phyloP scores from a whole-genome alignment of 2,797 vertebrate species.

The Tragopan temminckii region DNA sequence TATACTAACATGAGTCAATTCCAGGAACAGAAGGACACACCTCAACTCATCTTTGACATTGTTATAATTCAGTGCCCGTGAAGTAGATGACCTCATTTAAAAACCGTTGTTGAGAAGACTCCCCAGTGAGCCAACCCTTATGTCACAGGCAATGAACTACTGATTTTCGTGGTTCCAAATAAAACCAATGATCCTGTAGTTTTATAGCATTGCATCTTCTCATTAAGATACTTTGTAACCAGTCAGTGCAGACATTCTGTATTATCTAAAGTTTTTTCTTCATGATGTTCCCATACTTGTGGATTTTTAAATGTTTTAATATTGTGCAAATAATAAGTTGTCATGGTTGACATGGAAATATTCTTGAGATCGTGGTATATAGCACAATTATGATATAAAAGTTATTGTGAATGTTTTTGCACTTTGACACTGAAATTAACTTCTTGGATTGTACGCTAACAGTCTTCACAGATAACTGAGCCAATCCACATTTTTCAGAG shows the following conservation, averaged over 20 bases:
- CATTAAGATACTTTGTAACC: not conserved
- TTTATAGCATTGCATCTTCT: not conserved
- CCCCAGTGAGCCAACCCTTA: not conserved
- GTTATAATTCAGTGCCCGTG: not conserved
- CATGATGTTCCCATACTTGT: not conserved
- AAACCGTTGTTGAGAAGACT: not conserved
- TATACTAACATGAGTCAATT: accelerated
- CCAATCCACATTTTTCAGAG: not conserved
- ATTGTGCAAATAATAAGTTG: not conserved
- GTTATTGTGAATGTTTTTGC: not conserved
- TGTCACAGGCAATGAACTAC: not conserved
- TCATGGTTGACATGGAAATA: not conserved
- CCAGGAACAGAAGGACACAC: not conserved
- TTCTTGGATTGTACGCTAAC: not conserved
- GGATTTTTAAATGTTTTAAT: not conserved
- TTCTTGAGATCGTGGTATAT: accelerated
- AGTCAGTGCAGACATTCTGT: not conserved
- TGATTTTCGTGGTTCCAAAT: not conserved
- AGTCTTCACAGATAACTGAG: not conserved
- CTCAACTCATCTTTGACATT: not conserved
- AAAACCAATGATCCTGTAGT: not conserved
- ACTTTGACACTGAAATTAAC: not conserved
- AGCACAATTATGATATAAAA: not conserved
- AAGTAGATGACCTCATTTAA: not conserved
- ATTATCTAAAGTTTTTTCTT: not conserved